These are phyloP conservation scores for Nasonia oneida DNA, from an alignment of 2,888 invertebrate genomes.

Conservation along the genomic window DNA sequence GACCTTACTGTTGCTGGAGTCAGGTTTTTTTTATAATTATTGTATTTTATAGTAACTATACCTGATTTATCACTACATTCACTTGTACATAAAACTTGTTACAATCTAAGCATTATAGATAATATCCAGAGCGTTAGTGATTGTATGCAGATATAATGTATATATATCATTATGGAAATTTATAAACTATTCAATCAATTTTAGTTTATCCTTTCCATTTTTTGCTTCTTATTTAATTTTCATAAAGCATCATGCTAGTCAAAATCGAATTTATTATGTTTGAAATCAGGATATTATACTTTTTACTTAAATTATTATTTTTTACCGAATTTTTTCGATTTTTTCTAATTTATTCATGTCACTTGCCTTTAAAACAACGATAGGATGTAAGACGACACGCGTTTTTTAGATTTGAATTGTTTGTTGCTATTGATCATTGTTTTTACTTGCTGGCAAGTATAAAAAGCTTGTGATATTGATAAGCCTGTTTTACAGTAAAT, in stretches of 20 bases:
- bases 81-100: slow-evolving; percentile 60
- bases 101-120: slow-evolving; percentile 44
- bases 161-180: slow-evolving; percentile 43
- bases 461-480: not conserved
- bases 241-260: slow-evolving; percentile 37
- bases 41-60: slow-evolving; percentile 54
- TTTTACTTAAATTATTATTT: not conserved
- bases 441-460: slow-evolving; percentile 59
- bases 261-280: slow-evolving; percentile 12
- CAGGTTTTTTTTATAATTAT: slow-evolving; percentile 36
- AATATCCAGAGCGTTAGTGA: slow-evolving; percentile 28
- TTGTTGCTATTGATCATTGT: slow-evolving; percentile 10
- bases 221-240: slow-evolving; percentile 27
- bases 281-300: not conserved
- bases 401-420: slow-evolving; percentile 2
- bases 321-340: not conserved
- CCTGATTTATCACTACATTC: slow-evolving; percentile 29
- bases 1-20: not conserved
- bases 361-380: slow-evolving; percentile 42
- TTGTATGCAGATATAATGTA: slow-evolving; percentile 43
- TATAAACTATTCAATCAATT: slow-evolving; percentile 32
- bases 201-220: slow-evolving; percentile 22
- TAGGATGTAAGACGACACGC: not conserved
- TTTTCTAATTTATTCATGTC: slow-evolving; percentile 26
- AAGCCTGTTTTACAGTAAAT: not conserved